Base-by-base conservation (phyloP, 2,888 invertebrate species). In the Branchipolynoe longqiensis region DNA sequence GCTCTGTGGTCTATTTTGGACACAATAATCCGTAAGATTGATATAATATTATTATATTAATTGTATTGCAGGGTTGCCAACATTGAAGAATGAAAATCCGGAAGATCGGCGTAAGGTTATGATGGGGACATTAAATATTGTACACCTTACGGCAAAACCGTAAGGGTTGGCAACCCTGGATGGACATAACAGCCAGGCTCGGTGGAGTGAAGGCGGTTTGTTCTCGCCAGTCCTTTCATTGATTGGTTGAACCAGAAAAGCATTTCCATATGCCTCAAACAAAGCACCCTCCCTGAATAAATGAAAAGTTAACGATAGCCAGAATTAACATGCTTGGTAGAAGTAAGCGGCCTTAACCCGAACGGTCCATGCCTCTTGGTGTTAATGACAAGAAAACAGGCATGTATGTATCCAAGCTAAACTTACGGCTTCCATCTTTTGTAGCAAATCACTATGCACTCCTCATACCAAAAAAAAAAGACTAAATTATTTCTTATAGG, bases 201-300 rank as follows among this genome's bases (percentile, higher is more conserved):
- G 28, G 78, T 41, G n/a, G 31, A 28, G 48, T 33, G 40, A 14
- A 73, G 36, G 73, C 38, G 22, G 18, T 78, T 73, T 78, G 78
- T 78, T 31, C 78, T 78, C 78, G 78, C 78, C 41, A 28, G 78
- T 31, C 78, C 78, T 78, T 78, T 78, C 78, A 78, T 78, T 41
- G 28, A 6, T 78, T 78, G 78, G 48, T 33, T 78, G 31, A 78
- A 69, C n/a, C n/a, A n/a, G n/a, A n/a, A n/a, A n/a, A n/a, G n/a
- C n/a, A n/a, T n/a, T n/a, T n/a, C 6, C 33, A 36, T 69, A 18
- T 69, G 69, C 33, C 36, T 33, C 33, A 33, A 62, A 69, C 38
- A 69, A 69, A 69, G 28, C 56, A 1, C 69, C 69, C 69, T 38
- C 69, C 28, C 31, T 31, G 33, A 38, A 22, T 36, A 4, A 62